Evolutionary conservation across 2,113 vertebrate species (phyloP).

Genomic region (Jaculus jaculus): DNA sequence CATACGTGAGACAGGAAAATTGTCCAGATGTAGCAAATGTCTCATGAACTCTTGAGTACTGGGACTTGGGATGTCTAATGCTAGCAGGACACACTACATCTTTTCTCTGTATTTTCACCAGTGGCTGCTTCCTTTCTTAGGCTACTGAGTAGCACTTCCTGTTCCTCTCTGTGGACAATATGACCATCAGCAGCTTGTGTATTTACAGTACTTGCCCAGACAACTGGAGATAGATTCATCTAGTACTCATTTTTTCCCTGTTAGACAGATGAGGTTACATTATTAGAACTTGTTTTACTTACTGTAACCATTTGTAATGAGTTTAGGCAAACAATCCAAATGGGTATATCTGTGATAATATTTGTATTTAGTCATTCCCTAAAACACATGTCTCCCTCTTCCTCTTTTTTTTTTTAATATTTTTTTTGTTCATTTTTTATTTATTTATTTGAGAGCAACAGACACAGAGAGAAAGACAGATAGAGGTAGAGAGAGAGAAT

Average conservation of each 20-base stretch:
- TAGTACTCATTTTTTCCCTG: neutral
- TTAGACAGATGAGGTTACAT: neutral
- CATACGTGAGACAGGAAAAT: neutral
- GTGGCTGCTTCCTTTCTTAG: neutral
- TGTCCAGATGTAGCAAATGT: neutral
- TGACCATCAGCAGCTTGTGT: neutral
- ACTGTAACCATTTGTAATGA: neutral
- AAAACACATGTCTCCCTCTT: neutral
- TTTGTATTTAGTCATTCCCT: neutral
- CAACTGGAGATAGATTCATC: neutral
- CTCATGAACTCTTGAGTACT: neutral
- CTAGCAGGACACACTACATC: neutral
- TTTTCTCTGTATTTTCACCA: neutral
- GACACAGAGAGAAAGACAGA: no score
- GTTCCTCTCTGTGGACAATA: neutral
- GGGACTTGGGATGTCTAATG: neutral
- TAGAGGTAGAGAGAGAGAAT: no score
- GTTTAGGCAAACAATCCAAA: neutral
- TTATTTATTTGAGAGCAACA: no score
- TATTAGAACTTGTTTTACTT: neutral
- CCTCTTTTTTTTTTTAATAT: no score
- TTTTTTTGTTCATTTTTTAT: no score
- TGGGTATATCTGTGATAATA: neutral
- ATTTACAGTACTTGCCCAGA: neutral
- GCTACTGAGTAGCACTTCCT: neutral